phyloP scores from a whole-genome alignment of 2,888 invertebrate genomes.

The Clunio marinus region DNA sequence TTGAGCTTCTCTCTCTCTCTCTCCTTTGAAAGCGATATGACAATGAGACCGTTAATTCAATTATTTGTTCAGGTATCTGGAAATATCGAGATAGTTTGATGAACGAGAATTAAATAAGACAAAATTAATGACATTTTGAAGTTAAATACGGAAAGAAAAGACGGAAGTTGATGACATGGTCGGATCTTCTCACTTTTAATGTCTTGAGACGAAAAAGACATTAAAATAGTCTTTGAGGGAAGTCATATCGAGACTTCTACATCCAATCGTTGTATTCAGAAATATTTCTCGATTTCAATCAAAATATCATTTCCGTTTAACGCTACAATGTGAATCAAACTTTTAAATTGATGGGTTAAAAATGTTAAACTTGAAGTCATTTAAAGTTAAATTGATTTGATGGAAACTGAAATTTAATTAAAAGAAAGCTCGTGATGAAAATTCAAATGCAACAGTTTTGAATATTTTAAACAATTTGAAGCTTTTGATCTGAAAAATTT shows the following conservation, averaged over 20 bases:
- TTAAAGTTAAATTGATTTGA: no score
- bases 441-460: no score
- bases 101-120: constrained; percentile 7
- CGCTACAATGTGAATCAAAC: no score
- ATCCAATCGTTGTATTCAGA: neutral
- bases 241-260: constrained; percentile 1
- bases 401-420: no score
- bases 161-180: constrained; percentile 2
- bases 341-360: no score
- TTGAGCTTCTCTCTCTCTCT: neutral
- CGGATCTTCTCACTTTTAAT: no score
- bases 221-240: constrained; percentile 3
- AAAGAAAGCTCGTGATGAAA: no score
- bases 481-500: no score
- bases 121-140: constrained; percentile 18
- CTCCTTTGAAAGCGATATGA: constrained; percentile 1
- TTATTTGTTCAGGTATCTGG: constrained; percentile 1
- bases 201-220: neutral
- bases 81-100: neutral
- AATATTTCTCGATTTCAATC: neutral
- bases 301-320: constrained; percentile 4
- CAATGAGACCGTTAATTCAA: constrained; percentile 8
- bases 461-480: no score
- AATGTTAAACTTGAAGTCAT: no score
- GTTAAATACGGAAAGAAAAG: neutral